phyloP scores from a whole-genome alignment of 1,140 invertebrate species.

The Hypothenemus hampei region DNA sequence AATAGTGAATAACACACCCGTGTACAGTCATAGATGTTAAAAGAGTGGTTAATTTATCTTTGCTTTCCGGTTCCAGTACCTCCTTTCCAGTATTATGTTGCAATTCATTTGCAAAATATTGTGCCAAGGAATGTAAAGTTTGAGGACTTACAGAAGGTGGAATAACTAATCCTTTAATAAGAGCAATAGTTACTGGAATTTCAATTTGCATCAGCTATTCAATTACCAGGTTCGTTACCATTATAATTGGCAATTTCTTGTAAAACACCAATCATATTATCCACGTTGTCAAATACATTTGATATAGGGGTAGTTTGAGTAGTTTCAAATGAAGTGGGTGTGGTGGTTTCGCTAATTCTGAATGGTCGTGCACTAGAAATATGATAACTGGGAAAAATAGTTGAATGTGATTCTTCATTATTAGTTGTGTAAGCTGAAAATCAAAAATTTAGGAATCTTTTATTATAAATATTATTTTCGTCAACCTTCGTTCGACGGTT shows the following conservation, averaged over 20 bases:
- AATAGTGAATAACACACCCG: conserved; percentile 45
- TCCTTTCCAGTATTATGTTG: conserved; percentile 53
- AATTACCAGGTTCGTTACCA: conserved; percentile 4
- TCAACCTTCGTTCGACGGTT: too few relatives aligned
- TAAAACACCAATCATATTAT: conserved; percentile 39
- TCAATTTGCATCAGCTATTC: too few relatives aligned
- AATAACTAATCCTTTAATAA: conserved; percentile 56
- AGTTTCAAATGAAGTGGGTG: conserved; percentile 22
- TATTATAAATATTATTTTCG: neutral
- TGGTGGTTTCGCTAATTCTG: conserved; percentile 1
- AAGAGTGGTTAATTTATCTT: conserved; percentile 44
- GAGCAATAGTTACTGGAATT: too few relatives aligned
- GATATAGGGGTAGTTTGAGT: conserved; percentile 19
- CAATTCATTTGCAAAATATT: conserved; percentile 68
- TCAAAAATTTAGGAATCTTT: too few relatives aligned
- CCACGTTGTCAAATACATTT: conserved; percentile 34
- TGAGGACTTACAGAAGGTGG: conserved; percentile 67
- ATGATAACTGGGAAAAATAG: conserved; percentile 29
- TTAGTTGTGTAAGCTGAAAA: too few relatives aligned
- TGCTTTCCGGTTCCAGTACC: conserved; percentile 28
- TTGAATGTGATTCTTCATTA: too few relatives aligned
- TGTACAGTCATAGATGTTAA: conserved; percentile 56
- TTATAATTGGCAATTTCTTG: conserved; percentile 33
- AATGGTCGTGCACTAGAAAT: conserved; percentile 42
- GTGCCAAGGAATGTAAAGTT: conserved; percentile 68